A percentile compares a stretch with the other conserved stretches of the same genome.
Conservation (phyloP, 1,140 invertebrate species). For the Hermetia illucens region DNA sequence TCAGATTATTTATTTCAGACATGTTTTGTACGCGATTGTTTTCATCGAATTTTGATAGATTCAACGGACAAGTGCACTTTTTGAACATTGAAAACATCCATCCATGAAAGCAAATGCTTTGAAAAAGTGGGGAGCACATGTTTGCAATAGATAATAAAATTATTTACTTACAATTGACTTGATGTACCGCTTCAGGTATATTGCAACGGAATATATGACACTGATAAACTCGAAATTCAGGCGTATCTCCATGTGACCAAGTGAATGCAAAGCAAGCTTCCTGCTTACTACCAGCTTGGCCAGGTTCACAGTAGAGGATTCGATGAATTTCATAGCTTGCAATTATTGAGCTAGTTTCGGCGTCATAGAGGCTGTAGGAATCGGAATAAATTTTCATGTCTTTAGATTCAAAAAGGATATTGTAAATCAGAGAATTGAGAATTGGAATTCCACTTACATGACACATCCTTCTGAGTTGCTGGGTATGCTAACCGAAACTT, state of each 20-base stretch:
- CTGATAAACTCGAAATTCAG: slow-evolving; percentile 82
- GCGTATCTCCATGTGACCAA: slow-evolving; percentile 81
- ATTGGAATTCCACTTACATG: slow-evolving; percentile 40
- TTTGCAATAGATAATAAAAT: no score
- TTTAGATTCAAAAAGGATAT: slow-evolving; percentile 1
- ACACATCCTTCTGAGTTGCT: slow-evolving; percentile 73
- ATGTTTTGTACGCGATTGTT: no score
- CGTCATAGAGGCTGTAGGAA: slow-evolving; percentile 70
- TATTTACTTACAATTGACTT: slow-evolving; percentile 51
- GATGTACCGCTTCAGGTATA: slow-evolving; percentile 84
- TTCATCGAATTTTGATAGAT: no score
- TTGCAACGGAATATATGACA: slow-evolving; percentile 96
- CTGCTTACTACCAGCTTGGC: slow-evolving; percentile 67
- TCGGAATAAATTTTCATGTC: slow-evolving; percentile 7
- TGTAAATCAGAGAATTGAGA: neutral
- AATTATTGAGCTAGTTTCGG: slow-evolving; percentile 67
- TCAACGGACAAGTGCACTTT: no score
- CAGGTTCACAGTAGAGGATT: slow-evolving; percentile 90
- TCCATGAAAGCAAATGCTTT: no score
- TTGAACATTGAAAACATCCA: no score
- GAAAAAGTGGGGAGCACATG: no score
- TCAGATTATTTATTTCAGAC: no score
- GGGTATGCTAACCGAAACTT: slow-evolving; percentile 82
- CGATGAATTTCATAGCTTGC: slow-evolving; percentile 80
- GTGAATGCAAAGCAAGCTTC: slow-evolving; percentile 94